phyloP scores from a whole-genome alignment of 1,140 invertebrate species.

The Solenopsis invicta region DNA sequence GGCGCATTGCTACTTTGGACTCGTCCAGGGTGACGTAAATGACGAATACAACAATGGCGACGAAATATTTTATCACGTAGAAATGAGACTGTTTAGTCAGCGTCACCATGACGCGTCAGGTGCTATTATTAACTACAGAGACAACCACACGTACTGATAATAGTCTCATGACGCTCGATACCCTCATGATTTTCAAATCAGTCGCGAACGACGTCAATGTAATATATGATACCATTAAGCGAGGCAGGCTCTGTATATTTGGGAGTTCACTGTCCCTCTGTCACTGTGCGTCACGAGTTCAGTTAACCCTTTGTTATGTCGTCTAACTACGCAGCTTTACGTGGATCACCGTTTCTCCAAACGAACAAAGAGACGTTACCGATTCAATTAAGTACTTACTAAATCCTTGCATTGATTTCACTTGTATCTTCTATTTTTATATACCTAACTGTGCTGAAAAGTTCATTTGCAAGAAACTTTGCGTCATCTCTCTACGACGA shows the following conservation, averaged over 20 bases:
- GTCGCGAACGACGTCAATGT: background rate
- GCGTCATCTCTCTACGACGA: background rate
- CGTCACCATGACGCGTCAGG: slow-evolving; percentile 12
- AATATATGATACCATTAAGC: background rate
- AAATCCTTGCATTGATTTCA: background rate
- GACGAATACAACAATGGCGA: background rate
- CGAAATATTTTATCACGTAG: background rate
- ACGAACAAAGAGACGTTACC: background rate
- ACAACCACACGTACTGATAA: slow-evolving; percentile 15
- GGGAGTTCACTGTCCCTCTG: slow-evolving; percentile 12
- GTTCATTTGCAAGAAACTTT: background rate
- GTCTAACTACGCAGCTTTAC: background rate
- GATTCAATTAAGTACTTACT: background rate
- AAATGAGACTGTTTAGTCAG: slow-evolving; percentile 16
- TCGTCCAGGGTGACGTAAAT: slow-evolving; percentile 18
- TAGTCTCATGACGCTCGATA: slow-evolving; percentile 37
- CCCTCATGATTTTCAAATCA: slow-evolving; percentile 47
- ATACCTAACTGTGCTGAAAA: background rate
- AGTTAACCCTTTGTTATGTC: slow-evolving; percentile 1
- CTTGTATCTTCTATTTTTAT: background rate
- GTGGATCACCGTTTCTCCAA: background rate
- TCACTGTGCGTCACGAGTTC: background rate
- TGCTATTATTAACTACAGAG: slow-evolving; percentile 20
- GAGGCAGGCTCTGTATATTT: background rate
- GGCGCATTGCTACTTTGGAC: background rate